phyloP scores from a whole-genome alignment of 1,140 invertebrate species.

The Gonatopus flavifemur region DNA sequence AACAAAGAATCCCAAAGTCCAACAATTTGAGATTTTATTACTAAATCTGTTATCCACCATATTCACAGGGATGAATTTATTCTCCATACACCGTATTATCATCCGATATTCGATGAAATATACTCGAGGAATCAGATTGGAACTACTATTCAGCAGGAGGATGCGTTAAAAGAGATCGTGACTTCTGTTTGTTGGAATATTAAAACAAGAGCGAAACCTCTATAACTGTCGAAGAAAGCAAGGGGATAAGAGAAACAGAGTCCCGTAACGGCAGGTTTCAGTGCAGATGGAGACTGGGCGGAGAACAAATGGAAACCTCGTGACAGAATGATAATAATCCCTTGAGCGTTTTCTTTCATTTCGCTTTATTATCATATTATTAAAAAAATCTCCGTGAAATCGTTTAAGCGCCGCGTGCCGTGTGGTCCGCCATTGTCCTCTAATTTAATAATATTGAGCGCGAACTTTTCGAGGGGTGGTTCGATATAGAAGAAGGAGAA shows the following conservation, averaged over 20 bases:
- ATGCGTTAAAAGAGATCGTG: too few relatives aligned
- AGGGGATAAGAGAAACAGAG: constrained; percentile 18
- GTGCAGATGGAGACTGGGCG: constrained; percentile 19
- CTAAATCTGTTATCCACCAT: too few relatives aligned
- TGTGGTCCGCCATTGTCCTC: constrained; percentile 42
- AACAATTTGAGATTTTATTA: too few relatives aligned
- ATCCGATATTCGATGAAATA: too few relatives aligned
- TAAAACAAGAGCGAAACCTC: constrained; percentile 41
- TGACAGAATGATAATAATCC: constrained; percentile 55
- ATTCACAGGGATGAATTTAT: too few relatives aligned
- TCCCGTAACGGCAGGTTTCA: constrained; percentile 25
- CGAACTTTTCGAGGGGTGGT: constrained; percentile 34
- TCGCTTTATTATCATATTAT: constrained; percentile 58
- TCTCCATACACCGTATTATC: too few relatives aligned
- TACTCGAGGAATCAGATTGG: too few relatives aligned
- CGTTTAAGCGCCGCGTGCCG: constrained; percentile 49
- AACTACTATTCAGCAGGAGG: too few relatives aligned
- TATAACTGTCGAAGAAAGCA: too few relatives aligned
- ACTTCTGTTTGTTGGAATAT: constrained; percentile 40
- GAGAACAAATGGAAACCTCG: constrained; percentile 27
- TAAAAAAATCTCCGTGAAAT: constrained; percentile 54
- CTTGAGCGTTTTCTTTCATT: constrained; percentile 54
- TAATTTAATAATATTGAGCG: constrained; percentile 56
- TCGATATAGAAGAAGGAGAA: not conserved
- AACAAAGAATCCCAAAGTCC: too few relatives aligned